A percentile compares a stretch with the other conserved stretches of the same genome.
phyloP scores from a whole-genome alignment of 1,140 invertebrate species.

The Micrasema longulum region DNA sequence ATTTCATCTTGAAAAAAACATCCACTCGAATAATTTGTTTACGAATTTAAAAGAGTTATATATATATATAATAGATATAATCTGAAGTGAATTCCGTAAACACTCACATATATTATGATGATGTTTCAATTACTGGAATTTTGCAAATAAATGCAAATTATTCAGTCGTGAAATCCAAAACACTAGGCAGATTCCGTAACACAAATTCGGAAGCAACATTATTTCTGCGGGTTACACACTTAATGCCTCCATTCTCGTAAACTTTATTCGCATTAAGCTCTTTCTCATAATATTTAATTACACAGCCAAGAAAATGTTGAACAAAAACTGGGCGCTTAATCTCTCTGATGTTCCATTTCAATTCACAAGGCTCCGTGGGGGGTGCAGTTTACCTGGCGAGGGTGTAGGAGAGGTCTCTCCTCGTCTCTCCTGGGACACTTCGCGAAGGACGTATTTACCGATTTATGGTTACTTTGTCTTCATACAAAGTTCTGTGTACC shows the following conservation, averaged over 20 bases:
- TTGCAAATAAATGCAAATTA: too few species aligned
- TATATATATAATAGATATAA: too few species aligned
- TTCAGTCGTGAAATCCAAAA: too few species aligned
- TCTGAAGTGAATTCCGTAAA: too few species aligned
- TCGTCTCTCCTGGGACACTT: conserved; percentile 45
- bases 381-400: conserved; percentile 44
- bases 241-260: conserved; percentile 47
- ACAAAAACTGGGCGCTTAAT: conserved; percentile 52
- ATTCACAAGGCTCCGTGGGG: conserved; percentile 50
- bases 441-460: conserved; percentile 50
- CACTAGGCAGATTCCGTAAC: too few species aligned
- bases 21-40: too few species aligned
- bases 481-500: conserved; percentile 50
- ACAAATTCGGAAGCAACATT: conserved; percentile 27
- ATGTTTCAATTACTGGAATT: too few species aligned
- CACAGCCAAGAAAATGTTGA: conserved; percentile 51
- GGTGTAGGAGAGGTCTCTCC: conserved; percentile 36
- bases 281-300: conserved; percentile 53
- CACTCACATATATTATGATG: too few species aligned
- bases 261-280: conserved; percentile 51
- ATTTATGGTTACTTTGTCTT: conserved; percentile 56
- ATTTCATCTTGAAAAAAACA: too few species aligned
- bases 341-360: conserved; percentile 52
- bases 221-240: conserved; percentile 48
- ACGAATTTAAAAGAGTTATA: too few species aligned